phyloP scores from a whole-genome alignment of 2,888 invertebrate species.

The Acleris cristana region DNA sequence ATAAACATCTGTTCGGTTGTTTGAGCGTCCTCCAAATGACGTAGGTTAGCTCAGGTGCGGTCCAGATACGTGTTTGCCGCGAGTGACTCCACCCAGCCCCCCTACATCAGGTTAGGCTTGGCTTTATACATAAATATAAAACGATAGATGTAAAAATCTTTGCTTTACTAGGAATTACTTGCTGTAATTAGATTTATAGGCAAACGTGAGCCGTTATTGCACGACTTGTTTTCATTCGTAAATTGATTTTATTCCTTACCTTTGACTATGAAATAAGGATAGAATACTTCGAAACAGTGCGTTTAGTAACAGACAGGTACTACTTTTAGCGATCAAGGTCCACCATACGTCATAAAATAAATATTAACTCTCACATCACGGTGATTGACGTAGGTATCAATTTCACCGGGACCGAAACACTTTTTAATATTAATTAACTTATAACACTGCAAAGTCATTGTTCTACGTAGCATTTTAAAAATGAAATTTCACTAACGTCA shows the following conservation, averaged over 20 bases:
- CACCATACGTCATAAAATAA: constrained; percentile 19
- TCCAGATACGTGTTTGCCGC: constrained; percentile 64
- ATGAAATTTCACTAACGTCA: constrained; percentile 64
- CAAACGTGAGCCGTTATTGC: constrained; percentile 5
- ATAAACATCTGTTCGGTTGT: constrained; percentile 17
- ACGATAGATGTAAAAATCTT: constrained; percentile 6
- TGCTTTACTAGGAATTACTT: not conserved
- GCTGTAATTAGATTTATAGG: not conserved
- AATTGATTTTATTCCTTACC: not conserved
- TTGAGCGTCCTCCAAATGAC: constrained; percentile 57
- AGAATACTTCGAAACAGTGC: too few species aligned
- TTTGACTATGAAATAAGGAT: not conserved
- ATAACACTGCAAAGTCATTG: constrained; percentile 65
- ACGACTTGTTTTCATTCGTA: not conserved
- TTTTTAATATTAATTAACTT: constrained; percentile 50
- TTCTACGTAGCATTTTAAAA: constrained; percentile 56
- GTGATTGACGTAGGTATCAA: constrained; percentile 34
- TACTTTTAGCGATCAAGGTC: not conserved
- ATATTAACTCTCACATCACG: constrained; percentile 27
- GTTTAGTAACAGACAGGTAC: not conserved
- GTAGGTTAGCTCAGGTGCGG: constrained; percentile 71
- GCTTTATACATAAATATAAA: constrained; percentile 11
- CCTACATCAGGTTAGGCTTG: constrained; percentile 14
- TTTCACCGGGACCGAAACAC: constrained; percentile 52
- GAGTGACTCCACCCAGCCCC: constrained; percentile 20